Evolutionary conservation across 2,797 vertebrate genomes (phyloP).

Genomic region (Amazonetta brasiliensis): DNA sequence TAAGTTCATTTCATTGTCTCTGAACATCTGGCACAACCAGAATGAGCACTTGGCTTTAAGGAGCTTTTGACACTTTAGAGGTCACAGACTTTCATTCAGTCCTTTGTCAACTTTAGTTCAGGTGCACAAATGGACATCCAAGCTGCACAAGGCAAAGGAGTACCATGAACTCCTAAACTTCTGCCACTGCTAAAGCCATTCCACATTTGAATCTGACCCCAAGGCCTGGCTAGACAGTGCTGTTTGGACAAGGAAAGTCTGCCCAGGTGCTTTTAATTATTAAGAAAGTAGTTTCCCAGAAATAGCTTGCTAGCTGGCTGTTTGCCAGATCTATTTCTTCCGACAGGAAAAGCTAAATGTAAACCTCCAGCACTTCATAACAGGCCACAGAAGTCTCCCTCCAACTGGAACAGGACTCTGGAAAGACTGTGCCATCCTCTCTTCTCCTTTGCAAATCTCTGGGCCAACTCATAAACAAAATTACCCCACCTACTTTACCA

Average conservation of each 20-base stretch:
- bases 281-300: conserved; percentile 9
- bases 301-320: conserved; percentile 10
- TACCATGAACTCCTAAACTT: not conserved
- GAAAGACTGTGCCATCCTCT: not conserved
- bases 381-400: not conserved
- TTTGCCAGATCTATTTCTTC: conserved; percentile 31
- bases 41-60: not conserved
- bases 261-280: conserved; percentile 35
- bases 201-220: not conserved
- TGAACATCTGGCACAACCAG: not conserved
- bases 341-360: conserved; percentile 39
- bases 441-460: not conserved
- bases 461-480: not conserved
- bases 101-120: not conserved
- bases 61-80: not conserved
- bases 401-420: not conserved
- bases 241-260: conserved; percentile 21
- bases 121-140: not conserved
- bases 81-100: not conserved
- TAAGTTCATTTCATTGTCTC: not conserved
- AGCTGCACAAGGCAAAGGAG: not conserved
- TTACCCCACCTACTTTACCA: not conserved
- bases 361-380: conserved; percentile 38
- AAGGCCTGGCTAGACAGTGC: not conserved
- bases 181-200: not conserved